Evolutionary conservation across 1,140 invertebrate genomes (phyloP), one percentile per base, ranked within the genome.

Genomic region (Drosophila cardini): DNA sequence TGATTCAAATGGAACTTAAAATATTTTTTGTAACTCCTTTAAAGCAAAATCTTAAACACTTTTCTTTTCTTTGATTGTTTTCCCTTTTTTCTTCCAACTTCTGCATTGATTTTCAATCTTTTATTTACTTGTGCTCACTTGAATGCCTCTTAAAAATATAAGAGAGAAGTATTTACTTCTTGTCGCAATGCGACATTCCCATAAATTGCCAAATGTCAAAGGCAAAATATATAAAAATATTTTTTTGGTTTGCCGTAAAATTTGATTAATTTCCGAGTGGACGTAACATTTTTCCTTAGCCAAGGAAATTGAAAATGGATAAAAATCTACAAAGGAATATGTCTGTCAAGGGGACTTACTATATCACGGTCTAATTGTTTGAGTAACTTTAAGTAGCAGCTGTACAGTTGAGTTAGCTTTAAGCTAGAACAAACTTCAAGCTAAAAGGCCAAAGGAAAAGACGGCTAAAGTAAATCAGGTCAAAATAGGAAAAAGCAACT

Each of bases 251-350:
- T 38, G 42, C 36, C 30, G n/a, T 42, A 42, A 21, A 16, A 13
- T 61, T 64, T 64, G 53, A 57, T 64, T 71, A 52, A 74, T 74
- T 74, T 74, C 67, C 72, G 58, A 63, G 34, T 21, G 18, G 7
- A 21, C 40, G 53, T 10, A 40, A 8, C 9, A 3, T 10, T 42
- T 34, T 48, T 48, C 26, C 57, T 40, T 16, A 36, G 52, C 50
- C 42, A 61, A 70, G 65, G 65, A 74, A 74, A 74, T 74, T 74
- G 65, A 75, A 75, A 57, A 75, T 69, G 18, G 53, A 72, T 72
- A 68, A 42, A 67, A 43, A 45, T 45, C n/a, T 40, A 58, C 9
- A 46, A 18, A 26, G 11, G 15, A 45, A 13, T 34, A 34, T 2
- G 26, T 13, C 43, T 50, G 7, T 8, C 36, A 5, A 55, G 21